Conservation (phyloP, 2,113 vertebrate species). For the Carassius carassius region DNA sequence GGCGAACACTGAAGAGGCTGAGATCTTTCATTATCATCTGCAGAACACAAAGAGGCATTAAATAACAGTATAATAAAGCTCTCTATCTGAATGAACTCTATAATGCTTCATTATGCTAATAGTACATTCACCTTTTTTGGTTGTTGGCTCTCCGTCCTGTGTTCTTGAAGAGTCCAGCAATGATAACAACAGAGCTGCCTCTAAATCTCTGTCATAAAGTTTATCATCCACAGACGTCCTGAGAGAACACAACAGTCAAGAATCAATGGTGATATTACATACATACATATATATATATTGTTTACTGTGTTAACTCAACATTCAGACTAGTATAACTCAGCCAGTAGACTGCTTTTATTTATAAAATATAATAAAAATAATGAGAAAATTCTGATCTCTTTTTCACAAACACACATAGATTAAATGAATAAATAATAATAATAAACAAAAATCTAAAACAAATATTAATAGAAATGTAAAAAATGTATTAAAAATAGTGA, state of each 20-base stretch:
- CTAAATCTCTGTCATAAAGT: conserved; percentile 81
- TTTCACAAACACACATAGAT: too few relatives aligned
- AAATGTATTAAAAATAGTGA: too few relatives aligned
- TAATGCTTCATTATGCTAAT: neutral
- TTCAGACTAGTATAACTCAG: too few relatives aligned
- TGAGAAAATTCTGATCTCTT: too few relatives aligned
- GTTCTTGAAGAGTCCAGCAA: conserved; percentile 53
- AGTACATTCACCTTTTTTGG: conserved; percentile 53
- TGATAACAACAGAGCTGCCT: conserved; percentile 86
- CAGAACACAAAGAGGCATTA: neutral
- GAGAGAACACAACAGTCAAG: conserved; percentile 19
- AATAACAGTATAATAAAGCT: neutral
- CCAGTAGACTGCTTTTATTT: too few relatives aligned
- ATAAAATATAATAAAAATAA: too few relatives aligned
- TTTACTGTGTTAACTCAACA: too few relatives aligned
- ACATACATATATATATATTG: neutral
- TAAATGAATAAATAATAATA: too few relatives aligned
- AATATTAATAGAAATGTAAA: too few relatives aligned
- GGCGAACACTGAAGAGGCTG: conserved; percentile 5
- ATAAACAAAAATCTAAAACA: too few relatives aligned
- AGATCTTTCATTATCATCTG: conserved; percentile 2
- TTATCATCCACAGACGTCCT: conserved; percentile 84
- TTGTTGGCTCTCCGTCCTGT: conserved; percentile 2
- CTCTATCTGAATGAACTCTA: neutral
- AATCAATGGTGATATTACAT: neutral